Evolutionary conservation across 2,888 invertebrate species (phyloP).

Genomic region (Helleia helle): DNA sequence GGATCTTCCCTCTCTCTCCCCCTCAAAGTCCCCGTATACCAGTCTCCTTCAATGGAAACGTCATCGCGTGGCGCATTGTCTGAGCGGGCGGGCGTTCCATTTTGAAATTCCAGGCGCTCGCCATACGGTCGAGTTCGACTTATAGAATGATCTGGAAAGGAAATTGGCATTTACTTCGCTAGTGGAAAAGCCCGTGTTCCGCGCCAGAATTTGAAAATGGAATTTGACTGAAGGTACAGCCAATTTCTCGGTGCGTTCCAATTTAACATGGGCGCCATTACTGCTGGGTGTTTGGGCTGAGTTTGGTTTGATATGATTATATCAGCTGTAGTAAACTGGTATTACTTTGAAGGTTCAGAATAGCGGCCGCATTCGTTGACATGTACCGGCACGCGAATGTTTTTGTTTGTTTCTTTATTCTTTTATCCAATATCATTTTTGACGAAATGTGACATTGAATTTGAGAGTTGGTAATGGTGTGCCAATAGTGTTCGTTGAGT

Average conservation of each 20-base stretch:
- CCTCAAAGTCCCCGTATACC: constrained; percentile 26
- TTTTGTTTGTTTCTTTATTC: constrained; percentile 58
- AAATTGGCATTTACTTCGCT: constrained; percentile 68
- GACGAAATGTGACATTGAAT: constrained; percentile 40
- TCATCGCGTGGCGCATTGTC: constrained; percentile 72
- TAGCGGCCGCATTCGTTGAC: constrained; percentile 58
- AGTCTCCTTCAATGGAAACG: constrained; percentile 54
- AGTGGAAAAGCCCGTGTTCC: constrained; percentile 70
- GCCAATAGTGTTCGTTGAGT: constrained; percentile 17
- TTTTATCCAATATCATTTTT: constrained; percentile 28
- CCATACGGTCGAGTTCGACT: constrained; percentile 28
- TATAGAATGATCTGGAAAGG: constrained; percentile 40
- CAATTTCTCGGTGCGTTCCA: constrained; percentile 30
- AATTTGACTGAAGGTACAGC: constrained; percentile 43
- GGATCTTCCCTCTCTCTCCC: constrained; percentile 35
- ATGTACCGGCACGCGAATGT: constrained; percentile 67
- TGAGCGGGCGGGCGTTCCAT: constrained; percentile 30
- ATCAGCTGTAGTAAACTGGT: constrained; percentile 21
- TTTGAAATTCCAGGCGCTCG: constrained; percentile 26
- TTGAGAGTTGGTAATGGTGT: constrained; percentile 20
- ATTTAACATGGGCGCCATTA: constrained; percentile 13
- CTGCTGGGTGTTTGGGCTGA: constrained; percentile 28
- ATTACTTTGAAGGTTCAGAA: constrained; percentile 42
- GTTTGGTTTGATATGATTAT: constrained; percentile 18
- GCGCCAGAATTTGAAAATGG: constrained; percentile 62